These are phyloP conservation scores for Rhea americana DNA, from an alignment of 2,113 vertebrate species.

Conservation along the genomic window DNA sequence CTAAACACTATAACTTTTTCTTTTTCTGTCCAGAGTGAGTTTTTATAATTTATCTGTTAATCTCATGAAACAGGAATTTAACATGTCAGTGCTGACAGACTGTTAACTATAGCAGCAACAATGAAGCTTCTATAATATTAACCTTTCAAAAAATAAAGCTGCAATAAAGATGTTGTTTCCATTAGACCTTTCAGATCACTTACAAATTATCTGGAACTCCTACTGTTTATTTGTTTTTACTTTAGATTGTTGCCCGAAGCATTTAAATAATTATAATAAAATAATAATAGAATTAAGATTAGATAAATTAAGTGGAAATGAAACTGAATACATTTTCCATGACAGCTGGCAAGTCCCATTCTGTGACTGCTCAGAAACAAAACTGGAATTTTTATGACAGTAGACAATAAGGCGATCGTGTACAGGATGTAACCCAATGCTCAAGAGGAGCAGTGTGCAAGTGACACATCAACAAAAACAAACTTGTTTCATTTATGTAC, in stretches of 20 bases:
- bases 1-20: not conserved
- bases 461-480: constrained; percentile 90
- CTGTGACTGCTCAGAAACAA: constrained; percentile 75
- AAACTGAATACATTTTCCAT: constrained; percentile 83
- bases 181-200: constrained; percentile 80
- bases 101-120: constrained; percentile 30
- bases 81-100: constrained; percentile 2
- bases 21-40: not conserved
- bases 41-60: constrained; percentile 44
- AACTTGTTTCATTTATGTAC: constrained; percentile 81
- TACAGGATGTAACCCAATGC: constrained; percentile 81
- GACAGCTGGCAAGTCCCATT: constrained; percentile 86
- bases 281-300: constrained; percentile 85
- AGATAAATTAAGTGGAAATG: constrained; percentile 88
- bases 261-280: constrained; percentile 85
- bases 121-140: constrained; percentile 73
- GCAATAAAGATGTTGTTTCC: constrained; percentile 82
- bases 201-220: constrained; percentile 81
- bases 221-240: constrained; percentile 87
- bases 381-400: constrained; percentile 79
- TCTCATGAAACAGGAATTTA: constrained; percentile 37
- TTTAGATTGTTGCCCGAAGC: constrained; percentile 85
- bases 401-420: constrained; percentile 85
- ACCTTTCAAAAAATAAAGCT: constrained; percentile 79
- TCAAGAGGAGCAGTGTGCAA: constrained; percentile 83